Percentiles rank a stretch among this genome's conserved stretches.
Conservation (phyloP, 2,888 invertebrate genomes). For the Prenolepis imparis region DNA sequence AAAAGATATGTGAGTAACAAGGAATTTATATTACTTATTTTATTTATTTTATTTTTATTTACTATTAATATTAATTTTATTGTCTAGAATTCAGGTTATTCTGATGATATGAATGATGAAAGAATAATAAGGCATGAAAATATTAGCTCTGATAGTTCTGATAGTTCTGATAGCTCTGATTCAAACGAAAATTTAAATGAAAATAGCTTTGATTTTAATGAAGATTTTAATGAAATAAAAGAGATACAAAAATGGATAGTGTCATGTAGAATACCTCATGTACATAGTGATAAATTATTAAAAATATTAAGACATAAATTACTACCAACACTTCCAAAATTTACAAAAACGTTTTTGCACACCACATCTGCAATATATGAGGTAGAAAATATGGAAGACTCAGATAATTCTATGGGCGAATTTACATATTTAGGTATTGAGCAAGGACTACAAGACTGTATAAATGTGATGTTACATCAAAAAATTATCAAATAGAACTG, state of each 20-base stretch:
- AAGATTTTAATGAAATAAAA: neutral
- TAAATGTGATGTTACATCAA: constrained; percentile 21
- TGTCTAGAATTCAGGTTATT: neutral
- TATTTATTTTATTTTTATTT: neutral
- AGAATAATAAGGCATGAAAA: neutral
- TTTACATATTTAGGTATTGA: constrained; percentile 18
- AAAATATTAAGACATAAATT: constrained; percentile 19
- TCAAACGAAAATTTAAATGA: too few relatives aligned
- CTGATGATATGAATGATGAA: neutral
- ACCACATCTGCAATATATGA: neutral
- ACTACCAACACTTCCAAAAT: constrained; percentile 22
- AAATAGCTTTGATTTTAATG: too few relatives aligned
- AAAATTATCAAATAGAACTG: neutral
- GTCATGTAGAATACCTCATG: neutral
- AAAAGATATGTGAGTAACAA: neutral
- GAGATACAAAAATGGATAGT: neutral
- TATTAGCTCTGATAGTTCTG: neutral
- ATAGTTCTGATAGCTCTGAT: too few relatives aligned
- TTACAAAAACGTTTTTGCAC: constrained; percentile 22
- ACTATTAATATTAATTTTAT: neutral
- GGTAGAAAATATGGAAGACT: neutral
- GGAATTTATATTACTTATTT: constrained; percentile 5
- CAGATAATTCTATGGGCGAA: neutral
- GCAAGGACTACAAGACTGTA: neutral
- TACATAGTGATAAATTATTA: neutral